Conservation (phyloP, 37 sponge, comb jelly and placozoan genomes). For the Axinella damicornis region DNA sequence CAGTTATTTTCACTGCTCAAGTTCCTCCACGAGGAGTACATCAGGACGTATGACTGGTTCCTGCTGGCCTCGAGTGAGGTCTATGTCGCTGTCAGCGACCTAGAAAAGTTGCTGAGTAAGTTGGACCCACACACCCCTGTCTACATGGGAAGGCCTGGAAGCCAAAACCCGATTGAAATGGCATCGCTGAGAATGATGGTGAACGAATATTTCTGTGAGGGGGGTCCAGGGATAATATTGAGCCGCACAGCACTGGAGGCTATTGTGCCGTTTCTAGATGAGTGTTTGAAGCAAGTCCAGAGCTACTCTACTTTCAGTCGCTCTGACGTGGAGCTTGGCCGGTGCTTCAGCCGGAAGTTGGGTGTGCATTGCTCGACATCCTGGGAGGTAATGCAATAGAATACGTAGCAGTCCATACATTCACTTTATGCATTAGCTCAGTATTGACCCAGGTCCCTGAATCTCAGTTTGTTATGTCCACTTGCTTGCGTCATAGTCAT, state of each 20-base stretch:
- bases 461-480: too few relatives aligned
- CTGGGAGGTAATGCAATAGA: conserved; percentile 4
- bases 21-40: not conserved
- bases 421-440: too few relatives aligned
- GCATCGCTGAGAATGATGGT: conserved; percentile 28
- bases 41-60: conserved; percentile 67
- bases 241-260: conserved; percentile 57
- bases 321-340: conserved; percentile 82
- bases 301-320: not conserved
- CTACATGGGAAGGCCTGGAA: conserved; percentile 57
- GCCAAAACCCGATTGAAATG: conserved; percentile 1
- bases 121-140: conserved; percentile 41
- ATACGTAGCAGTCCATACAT: too few relatives aligned
- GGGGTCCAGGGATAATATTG: conserved; percentile 77
- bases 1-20: too few relatives aligned
- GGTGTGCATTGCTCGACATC: conserved; percentile 67
- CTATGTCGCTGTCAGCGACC: conserved; percentile 33
- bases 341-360: conserved; percentile 75
- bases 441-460: too few relatives aligned
- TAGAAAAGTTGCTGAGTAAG: conserved; percentile 27
- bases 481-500: too few relatives aligned
- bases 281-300: conserved; percentile 51
- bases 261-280: conserved; percentile 49
- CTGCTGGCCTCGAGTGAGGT: conserved; percentile 49
- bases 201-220: conserved; percentile 72